Percentiles rank a stretch among this genome's conserved stretches.
These are phyloP conservation scores for Geothlypis trichas DNA, from an alignment of 2,113 vertebrate genomes.

Conservation along the genomic window DNA sequence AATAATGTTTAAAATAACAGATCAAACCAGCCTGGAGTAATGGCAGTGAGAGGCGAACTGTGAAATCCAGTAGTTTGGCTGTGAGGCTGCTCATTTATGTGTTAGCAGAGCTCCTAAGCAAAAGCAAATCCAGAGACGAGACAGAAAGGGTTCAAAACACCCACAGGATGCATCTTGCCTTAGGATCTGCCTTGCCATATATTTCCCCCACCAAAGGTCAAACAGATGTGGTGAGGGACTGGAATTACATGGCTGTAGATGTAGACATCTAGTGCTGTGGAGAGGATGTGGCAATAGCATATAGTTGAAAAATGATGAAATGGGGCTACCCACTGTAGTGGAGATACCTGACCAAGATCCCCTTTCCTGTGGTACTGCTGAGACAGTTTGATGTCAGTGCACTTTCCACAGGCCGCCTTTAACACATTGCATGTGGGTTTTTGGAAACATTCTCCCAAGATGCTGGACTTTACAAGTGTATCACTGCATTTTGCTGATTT, in stretches of 20 bases:
- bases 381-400: neutral
- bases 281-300: neutral
- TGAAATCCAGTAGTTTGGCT: slow-evolving; percentile 66
- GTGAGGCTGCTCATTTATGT: slow-evolving; percentile 48
- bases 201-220: neutral
- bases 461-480: neutral
- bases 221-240: neutral
- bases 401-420: neutral
- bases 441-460: neutral
- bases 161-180: neutral
- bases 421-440: neutral
- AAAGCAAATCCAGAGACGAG: slow-evolving; percentile 47
- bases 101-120: slow-evolving; percentile 44
- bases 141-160: slow-evolving; percentile 15
- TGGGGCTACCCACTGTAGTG: neutral
- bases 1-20: slow-evolving; percentile 74
- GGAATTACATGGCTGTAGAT: neutral
- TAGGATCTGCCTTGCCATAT: neutral
- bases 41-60: slow-evolving; percentile 51
- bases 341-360: neutral
- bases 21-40: slow-evolving; percentile 62
- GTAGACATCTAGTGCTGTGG: neutral
- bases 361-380: neutral
- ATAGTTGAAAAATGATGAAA: neutral
- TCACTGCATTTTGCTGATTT: neutral